Percentiles rank a stretch among this genome's conserved stretches.
phyloP scores from a whole-genome alignment of 2,797 vertebrate species.

The Cynodonichthys magdalenae region DNA sequence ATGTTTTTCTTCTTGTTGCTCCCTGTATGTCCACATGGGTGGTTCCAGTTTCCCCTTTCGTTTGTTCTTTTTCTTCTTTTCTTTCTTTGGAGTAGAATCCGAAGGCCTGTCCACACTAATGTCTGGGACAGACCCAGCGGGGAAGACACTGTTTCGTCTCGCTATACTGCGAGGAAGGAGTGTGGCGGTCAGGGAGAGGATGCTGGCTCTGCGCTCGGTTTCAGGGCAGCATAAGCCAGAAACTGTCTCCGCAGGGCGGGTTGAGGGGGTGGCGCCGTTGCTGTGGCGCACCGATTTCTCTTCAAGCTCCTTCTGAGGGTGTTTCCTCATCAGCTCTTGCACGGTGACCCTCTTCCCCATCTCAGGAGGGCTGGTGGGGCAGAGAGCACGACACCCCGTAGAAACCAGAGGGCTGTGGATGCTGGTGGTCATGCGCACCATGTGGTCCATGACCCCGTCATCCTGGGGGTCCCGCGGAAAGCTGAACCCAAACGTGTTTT shows the following conservation, averaged over 20 bases:
- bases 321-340: conserved; percentile 80
- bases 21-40: conserved; percentile 87
- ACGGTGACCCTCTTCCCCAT: conserved; percentile 85
- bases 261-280: conserved; percentile 42
- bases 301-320: conserved; percentile 54
- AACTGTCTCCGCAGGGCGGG: conserved; percentile 52
- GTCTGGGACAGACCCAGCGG: conserved; percentile 78
- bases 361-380: conserved; percentile 84
- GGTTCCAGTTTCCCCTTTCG: conserved; percentile 75
- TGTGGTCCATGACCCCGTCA: conserved; percentile 88
- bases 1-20: conserved; percentile 75
- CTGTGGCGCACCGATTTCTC: conserved; percentile 66
- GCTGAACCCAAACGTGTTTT: conserved; percentile 77
- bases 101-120: conserved; percentile 80
- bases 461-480: conserved; percentile 80
- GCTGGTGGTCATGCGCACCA: conserved; percentile 89
- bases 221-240: conserved; percentile 38
- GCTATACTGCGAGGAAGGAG: conserved; percentile 69
- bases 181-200: conserved; percentile 66
- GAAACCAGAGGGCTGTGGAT: conserved; percentile 86
- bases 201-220: conserved; percentile 49
- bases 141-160: conserved; percentile 75
- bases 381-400: conserved; percentile 86
- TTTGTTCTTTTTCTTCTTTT: conserved; percentile 46
- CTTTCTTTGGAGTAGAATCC: conserved; percentile 37